Base-by-base conservation (phyloP, 2,113 vertebrate species). In the Prionailurus viverrinus region DNA sequence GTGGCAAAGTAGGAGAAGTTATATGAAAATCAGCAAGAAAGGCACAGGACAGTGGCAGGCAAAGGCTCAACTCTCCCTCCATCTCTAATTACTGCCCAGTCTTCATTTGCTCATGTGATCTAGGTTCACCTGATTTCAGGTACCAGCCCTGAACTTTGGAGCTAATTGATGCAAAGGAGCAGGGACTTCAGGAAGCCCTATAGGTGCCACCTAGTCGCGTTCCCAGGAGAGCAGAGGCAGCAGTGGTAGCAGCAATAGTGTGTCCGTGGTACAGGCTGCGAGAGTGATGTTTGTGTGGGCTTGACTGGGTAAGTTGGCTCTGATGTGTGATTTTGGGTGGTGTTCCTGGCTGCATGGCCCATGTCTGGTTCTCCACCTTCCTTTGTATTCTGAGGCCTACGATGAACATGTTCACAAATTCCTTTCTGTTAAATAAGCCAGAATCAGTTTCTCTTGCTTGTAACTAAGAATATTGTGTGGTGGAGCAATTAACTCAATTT, bases 1-100 rank as follows among this genome's bases (percentile, higher is more conserved):
- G 36, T 69, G 15, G 11, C 25, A 23, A 14, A 65, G 33, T 36
- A 81, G 66, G 65, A 84, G 27, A 12, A 95, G 79, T n/a, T 85
- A 58, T 93, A 93, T 94, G 69, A 97, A 95, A 96, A 95, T 85
- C 33, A 91, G 48, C 63, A 79, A 89, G 83, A 78, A 91, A 89
- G 53, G 53, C 36, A 76, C 29, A 88, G 33, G 53, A 51, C 5
- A n/a, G 31, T 12, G n/a, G 58, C 33, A 53, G 71, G 51, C 5
- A 0, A 39, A 51, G 68, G 31, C 61, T 90, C 21, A 79, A 19
- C 14, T 92, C 73, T 61, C n/a, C 3, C 29, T 63, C 36, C 29
- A 18, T 41, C 14, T 74, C 27, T 88, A 88, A 48, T 68, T 78
- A 48, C 3, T 48, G 23, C 4, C n/a, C 68, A 61, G 1, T 61